A percentile compares a stretch with the other conserved stretches of the same genome.
Conservation (phyloP, 2,888 invertebrate genomes). For the Piscicola geometra region DNA sequence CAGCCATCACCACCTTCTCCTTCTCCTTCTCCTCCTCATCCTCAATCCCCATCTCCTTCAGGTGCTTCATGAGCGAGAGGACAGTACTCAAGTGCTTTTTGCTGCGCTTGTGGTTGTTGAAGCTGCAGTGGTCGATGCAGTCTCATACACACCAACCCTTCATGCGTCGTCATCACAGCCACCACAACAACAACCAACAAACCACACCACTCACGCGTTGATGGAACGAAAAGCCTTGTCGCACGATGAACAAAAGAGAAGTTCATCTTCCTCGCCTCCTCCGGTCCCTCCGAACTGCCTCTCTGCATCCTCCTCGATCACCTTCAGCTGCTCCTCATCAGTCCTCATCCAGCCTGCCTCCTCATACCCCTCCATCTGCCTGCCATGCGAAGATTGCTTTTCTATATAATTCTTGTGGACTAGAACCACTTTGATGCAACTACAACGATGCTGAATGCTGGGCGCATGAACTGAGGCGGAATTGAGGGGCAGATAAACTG, state of each 20-base stretch:
- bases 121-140: not conserved
- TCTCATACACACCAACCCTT: not conserved
- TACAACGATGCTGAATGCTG: no score
- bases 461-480: no score
- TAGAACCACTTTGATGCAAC: no score
- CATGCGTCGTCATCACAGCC: not conserved
- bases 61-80: not conserved
- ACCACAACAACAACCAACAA: not conserved
- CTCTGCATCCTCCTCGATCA: slow-evolving; percentile 1
- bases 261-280: not conserved
- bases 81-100: not conserved
- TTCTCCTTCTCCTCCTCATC: slow-evolving; percentile 6
- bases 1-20: not conserved
- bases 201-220: not conserved
- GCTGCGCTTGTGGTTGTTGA: not conserved
- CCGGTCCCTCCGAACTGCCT: not conserved
- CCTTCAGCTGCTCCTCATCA: slow-evolving; percentile 5
- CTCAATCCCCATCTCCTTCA: not conserved
- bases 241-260: not conserved
- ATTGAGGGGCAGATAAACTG: no score
- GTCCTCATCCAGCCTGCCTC: not conserved
- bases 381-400: no score
- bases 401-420: no score
- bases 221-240: not conserved
- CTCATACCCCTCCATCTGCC: slow-evolving; percentile 3